These are phyloP conservation scores for Coregonus clupeaformis DNA, from an alignment of 2,113 vertebrate genomes.

Conservation along the genomic window DNA sequence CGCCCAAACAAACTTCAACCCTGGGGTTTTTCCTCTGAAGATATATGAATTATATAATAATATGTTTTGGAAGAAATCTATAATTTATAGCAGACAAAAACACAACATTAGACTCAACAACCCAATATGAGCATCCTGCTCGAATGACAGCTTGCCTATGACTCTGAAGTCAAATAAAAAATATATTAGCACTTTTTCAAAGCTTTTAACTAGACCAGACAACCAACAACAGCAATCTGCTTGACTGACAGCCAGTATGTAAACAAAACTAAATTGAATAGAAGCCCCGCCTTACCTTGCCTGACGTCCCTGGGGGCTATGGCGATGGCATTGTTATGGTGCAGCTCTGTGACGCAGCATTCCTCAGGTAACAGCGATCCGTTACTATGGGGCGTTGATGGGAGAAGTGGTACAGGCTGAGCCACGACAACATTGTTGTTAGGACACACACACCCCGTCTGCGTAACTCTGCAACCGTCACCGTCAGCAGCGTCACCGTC, in stretches of 20 bases:
- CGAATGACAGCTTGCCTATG: too few species aligned
- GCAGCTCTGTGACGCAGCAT: conserved; percentile 89
- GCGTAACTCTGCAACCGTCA: conserved; percentile 85
- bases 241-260: too few species aligned
- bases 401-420: conserved; percentile 63
- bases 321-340: conserved; percentile 85
- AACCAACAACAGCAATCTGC: too few species aligned
- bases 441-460: conserved; percentile 90
- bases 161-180: too few species aligned
- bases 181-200: too few species aligned
- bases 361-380: conserved; percentile 75
- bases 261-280: background rate
- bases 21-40: too few species aligned
- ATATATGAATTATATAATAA: too few species aligned
- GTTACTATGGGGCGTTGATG: conserved; percentile 73
- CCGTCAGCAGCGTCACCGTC: conserved; percentile 43
- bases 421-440: conserved; percentile 71
- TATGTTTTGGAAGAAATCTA: too few species aligned
- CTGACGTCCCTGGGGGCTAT: conserved; percentile 84
- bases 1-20: background rate
- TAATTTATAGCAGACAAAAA: too few species aligned
- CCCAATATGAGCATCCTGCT: too few species aligned
- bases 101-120: too few species aligned
- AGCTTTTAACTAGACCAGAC: too few species aligned
- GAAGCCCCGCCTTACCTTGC: conserved; percentile 78